phyloP scores from a whole-genome alignment of 1,140 invertebrate species.

The Pseudomyrmex concolor region DNA sequence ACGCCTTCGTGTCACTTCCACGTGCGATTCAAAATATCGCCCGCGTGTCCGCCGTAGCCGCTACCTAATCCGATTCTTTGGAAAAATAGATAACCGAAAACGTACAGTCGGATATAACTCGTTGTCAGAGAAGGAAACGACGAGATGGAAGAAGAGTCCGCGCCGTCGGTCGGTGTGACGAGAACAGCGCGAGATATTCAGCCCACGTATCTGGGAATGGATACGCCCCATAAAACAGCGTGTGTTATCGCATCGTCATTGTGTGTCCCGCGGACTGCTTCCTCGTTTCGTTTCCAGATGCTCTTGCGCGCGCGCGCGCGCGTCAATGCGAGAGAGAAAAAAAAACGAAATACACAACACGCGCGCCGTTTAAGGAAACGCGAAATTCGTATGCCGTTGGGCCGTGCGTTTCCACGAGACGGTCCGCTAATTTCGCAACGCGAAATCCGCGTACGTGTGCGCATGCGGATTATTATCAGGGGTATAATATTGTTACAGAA shows the following conservation, averaged over 20 bases:
- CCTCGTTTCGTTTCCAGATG: slow-evolving; percentile 60
- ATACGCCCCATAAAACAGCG: slow-evolving; percentile 61
- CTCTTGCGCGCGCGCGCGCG: slow-evolving; percentile 3
- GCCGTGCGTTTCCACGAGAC: neutral
- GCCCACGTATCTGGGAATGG: slow-evolving; percentile 59
- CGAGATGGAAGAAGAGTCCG: neutral
- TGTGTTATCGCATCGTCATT: slow-evolving; percentile 67
- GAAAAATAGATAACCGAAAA: neutral
- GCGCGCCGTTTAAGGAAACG: slow-evolving; percentile 42
- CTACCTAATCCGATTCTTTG: neutral
- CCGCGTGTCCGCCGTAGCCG: slow-evolving; percentile 10
- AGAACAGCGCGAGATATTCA: slow-evolving; percentile 48
- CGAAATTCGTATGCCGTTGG: slow-evolving; percentile 39
- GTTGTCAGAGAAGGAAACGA: neutral
- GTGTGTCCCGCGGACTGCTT: slow-evolving; percentile 46
- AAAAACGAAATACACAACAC: too few relatives aligned
- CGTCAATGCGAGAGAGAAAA: slow-evolving; percentile 18
- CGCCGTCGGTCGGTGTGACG: slow-evolving; percentile 28
- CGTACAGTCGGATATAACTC: neutral
- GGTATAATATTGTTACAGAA: slow-evolving; percentile 15
- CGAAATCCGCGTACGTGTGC: neutral
- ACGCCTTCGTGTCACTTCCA: neutral
- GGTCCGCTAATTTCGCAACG: slow-evolving; percentile 32
- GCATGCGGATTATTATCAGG: slow-evolving; percentile 12
- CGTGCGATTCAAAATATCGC: slow-evolving; percentile 18